Percentiles rank a stretch among this genome's conserved stretches.
Conservation (phyloP, 2,888 invertebrate species). For the Rambutsinella grinnellia region DNA sequence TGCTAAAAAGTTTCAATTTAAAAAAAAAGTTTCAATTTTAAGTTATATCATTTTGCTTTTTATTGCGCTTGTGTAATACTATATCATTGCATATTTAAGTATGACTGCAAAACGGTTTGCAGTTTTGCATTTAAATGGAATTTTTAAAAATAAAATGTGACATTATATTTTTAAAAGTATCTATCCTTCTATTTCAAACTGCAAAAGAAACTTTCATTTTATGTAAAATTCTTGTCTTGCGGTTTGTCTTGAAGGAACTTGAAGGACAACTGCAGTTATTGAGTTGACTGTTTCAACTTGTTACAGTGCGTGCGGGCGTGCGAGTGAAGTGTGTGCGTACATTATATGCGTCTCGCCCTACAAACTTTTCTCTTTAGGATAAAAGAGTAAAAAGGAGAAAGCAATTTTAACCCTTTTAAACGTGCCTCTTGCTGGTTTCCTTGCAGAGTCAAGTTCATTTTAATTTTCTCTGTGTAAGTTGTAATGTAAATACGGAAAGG, state of each 20-base stretch:
- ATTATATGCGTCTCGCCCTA: no score
- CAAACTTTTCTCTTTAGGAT: background rate
- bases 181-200: no score
- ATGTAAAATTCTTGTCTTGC: background rate
- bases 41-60: background rate
- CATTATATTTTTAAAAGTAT: no score
- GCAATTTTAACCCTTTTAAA: conserved; percentile 19
- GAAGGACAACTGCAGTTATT: conserved; percentile 32
- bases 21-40: conserved; percentile 9
- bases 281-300: background rate
- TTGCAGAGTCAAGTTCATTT: background rate
- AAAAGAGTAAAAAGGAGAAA: background rate
- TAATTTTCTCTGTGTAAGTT: background rate
- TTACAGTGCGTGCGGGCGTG: background rate
- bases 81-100: no score
- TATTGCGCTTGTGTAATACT: background rate
- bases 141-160: no score
- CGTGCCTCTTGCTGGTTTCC: background rate
- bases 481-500: background rate
- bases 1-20: conserved; percentile 43
- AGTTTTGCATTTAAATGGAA: no score
- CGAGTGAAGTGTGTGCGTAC: background rate
- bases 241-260: background rate
- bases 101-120: no score
- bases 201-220: background rate